Evolutionary conservation across 2,888 invertebrate species (phyloP), one percentile per base, ranked within the genome.

Genomic region (Ceramica pisi): DNA sequence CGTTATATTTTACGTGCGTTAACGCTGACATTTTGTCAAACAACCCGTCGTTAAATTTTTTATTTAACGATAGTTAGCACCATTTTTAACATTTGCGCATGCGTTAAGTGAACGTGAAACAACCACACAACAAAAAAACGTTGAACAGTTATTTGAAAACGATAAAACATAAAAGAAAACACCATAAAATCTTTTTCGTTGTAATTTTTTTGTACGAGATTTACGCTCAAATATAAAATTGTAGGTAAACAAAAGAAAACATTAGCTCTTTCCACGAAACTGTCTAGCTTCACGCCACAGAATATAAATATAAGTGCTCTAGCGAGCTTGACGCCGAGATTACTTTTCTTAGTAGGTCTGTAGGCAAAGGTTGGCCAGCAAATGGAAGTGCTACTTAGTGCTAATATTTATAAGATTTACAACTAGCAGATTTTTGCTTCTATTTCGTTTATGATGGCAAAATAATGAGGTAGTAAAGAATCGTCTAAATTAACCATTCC

Each of bases 181-280:
- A 41, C 31, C 57, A 35, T 77, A 12, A 12, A 51, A 48, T 59
- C 8, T 75, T 68, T 62, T 77, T 51, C 19, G 38, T n/a, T n/a
- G n/a, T n/a, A n/a, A n/a, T n/a, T n/a, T n/a, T n/a, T n/a, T n/a
- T 53, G 12, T 26, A 46, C 35, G 19, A 12, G 50, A 57, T 57
- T n/a, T 16, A 59, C 46, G 16, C 38, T 63, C 38, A 53, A n/a
- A 31, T 70, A n/a, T 41, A 41, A 48, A 59, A 51, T 35, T 38
- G 38, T n/a, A n/a, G n/a, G n/a, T 41, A 31, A 46, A 41, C 12
- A 41, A 78, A 51, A 31, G 10, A n/a, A 51, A 46, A 57, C 21
- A 23, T 50, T 35, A 12, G 78, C 10, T 56, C 4, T 61, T 60
- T 46, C 21, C 21, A 10, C 35, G 53, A 64, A 75, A 19, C 19